Conservation (phyloP, 2,113 vertebrate genomes). For the Dicentrarchus labrax region DNA sequence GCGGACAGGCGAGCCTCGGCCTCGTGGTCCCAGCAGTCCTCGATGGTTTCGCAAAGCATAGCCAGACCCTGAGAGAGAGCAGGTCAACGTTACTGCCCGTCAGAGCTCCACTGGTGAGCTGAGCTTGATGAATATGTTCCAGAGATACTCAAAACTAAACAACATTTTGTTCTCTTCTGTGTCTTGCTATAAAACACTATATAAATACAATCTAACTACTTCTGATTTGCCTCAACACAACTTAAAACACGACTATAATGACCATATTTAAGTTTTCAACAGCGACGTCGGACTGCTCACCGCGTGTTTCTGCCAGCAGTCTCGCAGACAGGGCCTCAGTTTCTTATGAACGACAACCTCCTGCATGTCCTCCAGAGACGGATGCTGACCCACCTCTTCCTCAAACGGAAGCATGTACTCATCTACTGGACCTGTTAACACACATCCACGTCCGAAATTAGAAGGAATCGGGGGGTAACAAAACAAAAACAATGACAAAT, state of each 20-base stretch:
- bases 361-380: slow-evolving; percentile 99
- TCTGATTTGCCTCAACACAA: too few species aligned
- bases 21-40: slow-evolving; percentile 99
- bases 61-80: slow-evolving; percentile 90
- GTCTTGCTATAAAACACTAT: too few species aligned
- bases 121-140: not conserved
- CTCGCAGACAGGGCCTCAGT: slow-evolving; percentile 93
- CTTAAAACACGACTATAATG: too few species aligned
- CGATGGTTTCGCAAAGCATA: slow-evolving; percentile 96
- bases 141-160: not conserved
- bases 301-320: slow-evolving; percentile 98
- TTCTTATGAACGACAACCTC: slow-evolving; percentile 99
- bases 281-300: slow-evolving; percentile 79
- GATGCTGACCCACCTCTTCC: slow-evolving; percentile 98
- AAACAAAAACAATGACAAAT: not conserved
- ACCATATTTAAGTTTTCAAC: too few species aligned
- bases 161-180: too few species aligned
- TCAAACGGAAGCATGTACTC: slow-evolving; percentile 98
- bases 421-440: slow-evolving; percentile 91
- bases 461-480: not conserved
- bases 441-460: not conserved
- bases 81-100: not conserved
- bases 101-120: not conserved
- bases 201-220: too few species aligned
- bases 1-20: slow-evolving; percentile 96